These are phyloP conservation scores for Turnix velox DNA, from an alignment of 2,113 vertebrate genomes.

Conservation along the genomic window DNA sequence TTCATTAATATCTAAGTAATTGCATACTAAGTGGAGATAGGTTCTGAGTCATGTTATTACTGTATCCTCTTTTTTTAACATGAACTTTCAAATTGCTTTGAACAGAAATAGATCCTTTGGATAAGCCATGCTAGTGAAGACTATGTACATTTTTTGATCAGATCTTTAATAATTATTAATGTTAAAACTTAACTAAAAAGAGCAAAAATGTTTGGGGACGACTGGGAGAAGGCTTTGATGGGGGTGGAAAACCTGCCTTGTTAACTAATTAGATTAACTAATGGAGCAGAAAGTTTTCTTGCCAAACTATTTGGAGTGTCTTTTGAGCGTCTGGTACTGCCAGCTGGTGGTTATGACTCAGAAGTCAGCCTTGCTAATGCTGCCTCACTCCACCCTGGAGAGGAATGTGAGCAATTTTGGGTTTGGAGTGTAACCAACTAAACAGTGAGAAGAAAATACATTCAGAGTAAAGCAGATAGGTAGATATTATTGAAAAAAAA, in stretches of 20 bases:
- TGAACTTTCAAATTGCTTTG: background rate
- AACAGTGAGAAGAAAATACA: background rate
- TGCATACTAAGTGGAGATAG: background rate
- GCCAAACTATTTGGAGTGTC: background rate
- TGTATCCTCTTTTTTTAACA: background rate
- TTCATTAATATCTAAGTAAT: background rate
- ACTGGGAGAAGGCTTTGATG: background rate
- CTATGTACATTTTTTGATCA: background rate
- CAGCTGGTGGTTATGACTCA: slow-evolving; percentile 27
- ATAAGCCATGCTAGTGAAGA: background rate
- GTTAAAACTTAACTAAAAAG: background rate
- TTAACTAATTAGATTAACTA: background rate
- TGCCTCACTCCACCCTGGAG: slow-evolving; percentile 10
- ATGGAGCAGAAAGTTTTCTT: background rate
- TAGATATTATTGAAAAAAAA: background rate
- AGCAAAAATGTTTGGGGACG: background rate
- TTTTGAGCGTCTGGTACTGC: background rate
- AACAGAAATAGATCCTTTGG: background rate
- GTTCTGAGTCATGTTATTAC: background rate
- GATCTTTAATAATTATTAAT: background rate
- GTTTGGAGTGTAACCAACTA: background rate
- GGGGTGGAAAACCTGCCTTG: background rate
- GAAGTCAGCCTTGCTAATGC: background rate
- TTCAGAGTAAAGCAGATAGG: background rate
- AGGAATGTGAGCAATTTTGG: slow-evolving; percentile 5